A percentile compares a stretch with the other conserved stretches of the same genome.
Conservation (phyloP, 2,113 vertebrate genomes). For the Raphicerus campestris region DNA sequence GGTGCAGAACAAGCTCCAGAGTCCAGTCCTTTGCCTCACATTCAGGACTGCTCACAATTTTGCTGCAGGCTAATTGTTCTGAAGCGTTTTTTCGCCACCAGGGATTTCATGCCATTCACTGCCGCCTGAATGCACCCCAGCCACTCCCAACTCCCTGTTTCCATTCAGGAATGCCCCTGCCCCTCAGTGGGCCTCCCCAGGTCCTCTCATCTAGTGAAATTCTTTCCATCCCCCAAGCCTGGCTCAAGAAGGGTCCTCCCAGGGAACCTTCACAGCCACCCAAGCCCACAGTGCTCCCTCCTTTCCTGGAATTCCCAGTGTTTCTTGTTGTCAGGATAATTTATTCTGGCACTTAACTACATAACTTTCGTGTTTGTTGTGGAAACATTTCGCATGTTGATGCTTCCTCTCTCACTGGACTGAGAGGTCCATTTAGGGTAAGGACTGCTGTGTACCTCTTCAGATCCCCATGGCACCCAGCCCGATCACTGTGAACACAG, state of each 20-base stretch:
- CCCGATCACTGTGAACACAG: neutral
- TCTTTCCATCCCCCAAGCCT: neutral
- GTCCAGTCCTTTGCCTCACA: neutral
- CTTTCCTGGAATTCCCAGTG: neutral
- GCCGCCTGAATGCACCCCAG: neutral
- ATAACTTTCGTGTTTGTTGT: neutral
- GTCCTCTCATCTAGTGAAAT: neutral
- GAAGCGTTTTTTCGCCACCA: neutral
- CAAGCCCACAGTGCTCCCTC: neutral
- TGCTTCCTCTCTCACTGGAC: neutral
- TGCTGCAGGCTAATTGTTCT: neutral
- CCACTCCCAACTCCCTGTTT: neutral
- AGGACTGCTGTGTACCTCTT: neutral
- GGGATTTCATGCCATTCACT: neutral
- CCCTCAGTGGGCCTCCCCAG: neutral
- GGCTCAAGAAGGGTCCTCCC: neutral
- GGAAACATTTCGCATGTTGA: neutral
- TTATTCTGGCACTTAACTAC: neutral
- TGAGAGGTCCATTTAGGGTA: neutral
- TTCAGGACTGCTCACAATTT: neutral
- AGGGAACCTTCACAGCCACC: neutral
- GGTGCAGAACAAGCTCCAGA: neutral
- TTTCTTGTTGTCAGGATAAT: conserved; percentile 1
- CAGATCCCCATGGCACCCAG: neutral
- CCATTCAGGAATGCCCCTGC: neutral